A percentile compares a stretch with the other conserved stretches of the same genome.
Conservation (phyloP, 2,888 invertebrate species). For the Steinernema hermaphroditum region DNA sequence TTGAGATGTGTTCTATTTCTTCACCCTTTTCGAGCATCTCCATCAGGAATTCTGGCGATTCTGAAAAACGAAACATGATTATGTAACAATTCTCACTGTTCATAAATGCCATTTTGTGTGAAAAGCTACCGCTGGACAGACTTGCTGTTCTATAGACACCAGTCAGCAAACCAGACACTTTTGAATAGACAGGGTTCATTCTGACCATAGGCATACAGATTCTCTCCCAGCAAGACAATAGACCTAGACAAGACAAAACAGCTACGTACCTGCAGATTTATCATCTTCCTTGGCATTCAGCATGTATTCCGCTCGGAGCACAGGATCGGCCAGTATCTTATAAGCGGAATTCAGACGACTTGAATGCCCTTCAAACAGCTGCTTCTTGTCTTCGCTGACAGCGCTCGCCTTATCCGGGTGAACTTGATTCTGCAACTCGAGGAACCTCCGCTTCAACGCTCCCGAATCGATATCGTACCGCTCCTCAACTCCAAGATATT, state of each 20-base stretch:
- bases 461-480: background rate
- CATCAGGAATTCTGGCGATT: conserved; percentile 7
- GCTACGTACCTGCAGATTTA: background rate
- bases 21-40: conserved; percentile 15
- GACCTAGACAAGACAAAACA: background rate
- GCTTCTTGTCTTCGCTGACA: background rate
- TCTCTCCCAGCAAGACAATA: background rate
- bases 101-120: too few species aligned
- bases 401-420: background rate
- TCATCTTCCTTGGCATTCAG: background rate
- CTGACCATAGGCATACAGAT: too few species aligned
- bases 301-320: conserved; percentile 25
- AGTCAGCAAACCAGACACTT: too few species aligned
- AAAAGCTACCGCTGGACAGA: too few species aligned
- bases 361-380: conserved; percentile 8
- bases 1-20: background rate
- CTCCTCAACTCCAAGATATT: conserved; percentile 20
- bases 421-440: background rate
- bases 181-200: too few species aligned
- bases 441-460: background rate
- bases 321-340: conserved; percentile 3
- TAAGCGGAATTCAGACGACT: conserved; percentile 17
- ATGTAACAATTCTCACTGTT: too few species aligned
- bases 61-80: background rate
- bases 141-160: too few species aligned